Evolutionary conservation across 2,113 vertebrate species (phyloP), one percentile per base, ranked within the genome.

Genomic region (Dicerorhinus sumatrensis): DNA sequence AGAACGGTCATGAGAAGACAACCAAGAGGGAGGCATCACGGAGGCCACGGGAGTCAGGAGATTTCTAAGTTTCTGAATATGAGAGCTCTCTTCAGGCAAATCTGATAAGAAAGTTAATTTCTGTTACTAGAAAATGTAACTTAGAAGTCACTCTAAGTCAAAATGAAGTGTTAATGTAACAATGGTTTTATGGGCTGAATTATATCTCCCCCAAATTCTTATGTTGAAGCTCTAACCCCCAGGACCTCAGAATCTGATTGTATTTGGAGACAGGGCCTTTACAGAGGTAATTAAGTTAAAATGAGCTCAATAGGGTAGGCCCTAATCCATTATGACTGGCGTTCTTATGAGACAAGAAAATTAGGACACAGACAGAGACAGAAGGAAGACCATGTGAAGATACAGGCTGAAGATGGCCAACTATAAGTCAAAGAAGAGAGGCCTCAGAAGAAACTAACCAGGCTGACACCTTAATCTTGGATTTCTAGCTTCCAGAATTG

Each of bases 1-100:
- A 69, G 25, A 85, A 20, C 14, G 25, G 6, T 48, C 12, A 17
- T 4, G 62, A 31, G 60, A 18, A 21, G n/a, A 36, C 6, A 13
- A 14, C 31, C 11, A 2, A 1, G 3, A 23, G 31, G 14, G 51
- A 23, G 48, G 3, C 39, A 17, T 13, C 9, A 4, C 48, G 21
- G 58, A 16, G 20, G 56, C 10, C 23, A 10, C 21, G 62, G 51
- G 48, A 51, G 14, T 23, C 62, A 17, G n/a, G 46, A 58, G 23
- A 73, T 16, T 20, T 31, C 46, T 33, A 14, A 16, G 31, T 65
- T 65, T 75, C 48, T 67, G 67, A 33, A 20, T 70, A 5, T 21
- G 60, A 36, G n/a, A 48, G 48, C 70, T 58, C n/a, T 36, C 4
- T 8, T 25, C 63, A 79, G 46, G 36, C 10, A 8, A 69, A 27